phyloP scores from a whole-genome alignment of 2,888 invertebrate species.

The Lochmaea capreae region DNA sequence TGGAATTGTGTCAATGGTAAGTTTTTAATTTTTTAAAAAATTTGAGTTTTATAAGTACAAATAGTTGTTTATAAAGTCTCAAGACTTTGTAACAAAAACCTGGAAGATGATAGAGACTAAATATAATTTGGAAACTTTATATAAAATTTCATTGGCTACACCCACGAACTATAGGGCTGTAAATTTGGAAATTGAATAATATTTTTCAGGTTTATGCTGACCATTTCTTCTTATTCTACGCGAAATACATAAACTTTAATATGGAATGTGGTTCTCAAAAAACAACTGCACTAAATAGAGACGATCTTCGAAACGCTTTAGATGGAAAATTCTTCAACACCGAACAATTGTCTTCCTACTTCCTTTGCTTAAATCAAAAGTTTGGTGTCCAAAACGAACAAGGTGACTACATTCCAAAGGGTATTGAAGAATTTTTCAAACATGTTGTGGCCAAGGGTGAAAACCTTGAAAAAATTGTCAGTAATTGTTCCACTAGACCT shows the following conservation, averaged over 20 bases:
- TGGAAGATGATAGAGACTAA: too few relatives aligned
- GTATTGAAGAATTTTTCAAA: slow-evolving; percentile 7
- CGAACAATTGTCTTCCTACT: background rate
- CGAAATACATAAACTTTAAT: background rate
- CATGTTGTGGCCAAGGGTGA: background rate
- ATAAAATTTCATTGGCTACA: too few relatives aligned
- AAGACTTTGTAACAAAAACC: too few relatives aligned
- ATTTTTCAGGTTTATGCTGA: background rate
- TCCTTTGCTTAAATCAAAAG: background rate
- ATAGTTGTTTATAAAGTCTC: too few relatives aligned
- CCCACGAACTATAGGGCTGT: too few relatives aligned
- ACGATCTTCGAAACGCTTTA: background rate
- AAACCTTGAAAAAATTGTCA: background rate
- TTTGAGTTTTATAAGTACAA: too few relatives aligned
- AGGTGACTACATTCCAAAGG: slow-evolving; percentile 18
- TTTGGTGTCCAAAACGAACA: slow-evolving; percentile 10
- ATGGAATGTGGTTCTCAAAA: background rate
- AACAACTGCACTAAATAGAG: background rate
- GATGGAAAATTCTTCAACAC: background rate
- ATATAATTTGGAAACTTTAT: too few relatives aligned
- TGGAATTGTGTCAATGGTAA: too few relatives aligned
- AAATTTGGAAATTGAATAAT: background rate
- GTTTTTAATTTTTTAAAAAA: too few relatives aligned
- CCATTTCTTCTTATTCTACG: background rate
- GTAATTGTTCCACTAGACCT: background rate